Evolutionary conservation across 2,797 vertebrate genomes (phyloP), one percentile per base, ranked within the genome.

Genomic region (Fistularia tabacaria): DNA sequence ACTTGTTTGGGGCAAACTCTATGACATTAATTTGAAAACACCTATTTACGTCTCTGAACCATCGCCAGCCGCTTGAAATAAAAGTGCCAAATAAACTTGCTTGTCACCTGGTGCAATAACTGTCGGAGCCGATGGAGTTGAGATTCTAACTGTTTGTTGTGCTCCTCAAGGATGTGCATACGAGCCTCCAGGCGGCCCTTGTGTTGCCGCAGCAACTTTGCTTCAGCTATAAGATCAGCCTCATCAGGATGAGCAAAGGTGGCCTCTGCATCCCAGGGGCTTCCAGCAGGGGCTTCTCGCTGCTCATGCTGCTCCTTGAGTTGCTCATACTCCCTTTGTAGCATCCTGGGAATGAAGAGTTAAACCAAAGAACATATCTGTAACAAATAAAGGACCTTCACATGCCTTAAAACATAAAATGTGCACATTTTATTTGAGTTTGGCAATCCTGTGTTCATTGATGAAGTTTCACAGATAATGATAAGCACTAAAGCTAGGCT

Each of bases 151-250:
- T 98, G 97, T 49, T 95, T 97, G 80, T 99, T 99, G 84, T 99
- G 97, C 75, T 98, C 95, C 89, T 98, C 96, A 72, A 98, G 69
- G 76, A 98, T 97, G 80, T 96, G 95, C 96, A 99, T 99, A 77
- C 96, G 93, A 0, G 93, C 94, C 82, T 98, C 97, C 62, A 98
- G 88, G 0, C 94, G 93, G 10, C 97, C 95, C 83, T 99, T 99
- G 85, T 99, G 96, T 67, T 98, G 95, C 64, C 96, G 89, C 10
- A 99, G 91, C 41, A 98, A 93, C 68, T 96, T 98, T 38, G 96
- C 97, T 83, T 99, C 97, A 0, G 97, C 96, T 59, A 99, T 90
- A 36, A 99, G 94, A 73, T 98, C 96, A 0, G 95, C 93, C 76
- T 99, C 96, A 39, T 94, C 93, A 0, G 88, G 84, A 36, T 77